Base-by-base conservation (phyloP, 2,888 invertebrate genomes). In the Mallateleia sp. region DNA sequence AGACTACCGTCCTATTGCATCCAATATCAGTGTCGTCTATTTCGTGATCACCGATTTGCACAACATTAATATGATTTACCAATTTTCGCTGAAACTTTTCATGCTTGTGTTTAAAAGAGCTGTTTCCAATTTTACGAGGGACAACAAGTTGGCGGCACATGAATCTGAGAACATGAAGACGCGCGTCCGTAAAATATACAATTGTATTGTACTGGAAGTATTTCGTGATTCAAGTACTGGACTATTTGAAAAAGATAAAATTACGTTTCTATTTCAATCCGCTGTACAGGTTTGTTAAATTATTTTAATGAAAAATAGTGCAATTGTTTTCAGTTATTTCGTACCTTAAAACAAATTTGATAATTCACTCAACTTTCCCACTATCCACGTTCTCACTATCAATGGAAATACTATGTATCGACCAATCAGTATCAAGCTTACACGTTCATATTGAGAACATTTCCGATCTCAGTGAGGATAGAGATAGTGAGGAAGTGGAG, bases 51-150 rank as follows among this genome's bases (percentile, higher is more conserved):
- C 98, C 93, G 99, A 99, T 92, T 95, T 99, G 66, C 97, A 97
- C 95, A 98, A 98, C 95, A 98, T 99, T 92, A 98, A 99, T 95
- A 98, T 98, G 56, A 98, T 99, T 94, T 99, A 99, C 95, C 99
- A 99, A 95, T 99, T 99, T 95, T 99, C 99, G 0, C 95, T 99
- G 78, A 99, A 99, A 95, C 98, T 99, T 0, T 99, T 99, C 95
- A 98, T 97, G 91, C 97, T 98, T 0, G 99, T 99, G 4, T 99
- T 99, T 95, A 97, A 97, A 91, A 98, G 97, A 89, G 98, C 99
- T 0, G 97, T 99, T 58, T 95, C 95, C 18, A 96, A 96, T 78
- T 22, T 50, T 74, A 42, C 47, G n/a, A 52, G 28, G 32, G n/a
- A n/a, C n/a, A n/a, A n/a, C n/a, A 18, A 24, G 22, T 42, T 15